A percentile compares a stretch with the other conserved stretches of the same genome.
Evolutionary conservation across 2,888 invertebrate genomes (phyloP).

Genomic region (Falcaria lacertinaria): DNA sequence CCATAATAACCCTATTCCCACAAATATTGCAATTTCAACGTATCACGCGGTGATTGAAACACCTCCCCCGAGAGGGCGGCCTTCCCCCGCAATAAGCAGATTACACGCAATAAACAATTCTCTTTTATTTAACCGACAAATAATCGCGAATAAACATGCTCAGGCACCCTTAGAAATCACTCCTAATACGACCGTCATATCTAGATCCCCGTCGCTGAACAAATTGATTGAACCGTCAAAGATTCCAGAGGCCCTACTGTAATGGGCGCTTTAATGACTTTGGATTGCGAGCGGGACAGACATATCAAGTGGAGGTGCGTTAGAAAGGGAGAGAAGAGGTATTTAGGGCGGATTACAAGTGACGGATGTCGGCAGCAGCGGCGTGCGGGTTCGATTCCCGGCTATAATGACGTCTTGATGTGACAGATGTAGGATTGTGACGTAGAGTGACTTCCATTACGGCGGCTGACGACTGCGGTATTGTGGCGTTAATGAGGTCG

Average conservation of each 20-base stretch:
- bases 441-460: constrained; percentile 25
- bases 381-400: constrained; percentile 40
- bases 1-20: background rate
- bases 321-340: constrained; percentile 24
- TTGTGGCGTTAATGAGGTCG: constrained; percentile 1
- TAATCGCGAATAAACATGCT: constrained; percentile 10
- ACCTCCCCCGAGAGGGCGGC: background rate
- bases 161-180: background rate
- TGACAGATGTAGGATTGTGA: constrained; percentile 51
- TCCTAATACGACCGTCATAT: background rate
- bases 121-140: constrained; percentile 1
- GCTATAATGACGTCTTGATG: constrained; percentile 58
- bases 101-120: constrained; percentile 3
- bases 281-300: constrained; percentile 46
- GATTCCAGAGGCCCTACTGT: constrained; percentile 8
- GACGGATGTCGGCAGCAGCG: constrained; percentile 49
- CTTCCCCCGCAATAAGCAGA: constrained; percentile 1
- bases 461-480: constrained; percentile 2
- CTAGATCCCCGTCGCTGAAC: background rate
- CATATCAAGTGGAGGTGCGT: constrained; percentile 10
- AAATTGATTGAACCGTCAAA: background rate
- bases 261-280: constrained; percentile 35
- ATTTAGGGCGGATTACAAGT: constrained; percentile 45
- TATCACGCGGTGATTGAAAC: background rate
- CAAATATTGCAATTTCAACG: background rate